Conservation (phyloP, 1,140 invertebrate species). For the Brachionus rubens region DNA sequence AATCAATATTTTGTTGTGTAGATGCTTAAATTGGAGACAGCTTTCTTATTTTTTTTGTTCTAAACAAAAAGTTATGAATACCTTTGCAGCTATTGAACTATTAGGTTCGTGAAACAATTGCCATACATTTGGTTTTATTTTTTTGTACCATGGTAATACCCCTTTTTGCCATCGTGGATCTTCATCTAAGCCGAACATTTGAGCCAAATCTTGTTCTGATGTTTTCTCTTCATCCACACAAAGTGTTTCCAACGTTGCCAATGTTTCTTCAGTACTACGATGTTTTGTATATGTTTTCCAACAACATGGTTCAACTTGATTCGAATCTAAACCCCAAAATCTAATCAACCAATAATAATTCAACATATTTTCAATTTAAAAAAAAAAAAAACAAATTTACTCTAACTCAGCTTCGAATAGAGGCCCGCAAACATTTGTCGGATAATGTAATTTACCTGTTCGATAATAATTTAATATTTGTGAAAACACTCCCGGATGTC, state of each 20-base stretch:
- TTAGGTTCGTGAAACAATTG: slow-evolving; percentile 54
- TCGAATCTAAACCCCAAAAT: slow-evolving; percentile 59
- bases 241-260: slow-evolving; percentile 48
- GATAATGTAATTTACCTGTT: slow-evolving; percentile 56
- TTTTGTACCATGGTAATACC: slow-evolving; percentile 52
- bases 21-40: background rate
- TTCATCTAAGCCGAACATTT: slow-evolving; percentile 47
- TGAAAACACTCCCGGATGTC: slow-evolving; percentile 58
- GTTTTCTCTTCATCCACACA: slow-evolving; percentile 22
- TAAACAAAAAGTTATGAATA: slow-evolving; percentile 48
- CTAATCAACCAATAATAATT: background rate
- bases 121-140: slow-evolving; percentile 54
- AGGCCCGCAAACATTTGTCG: slow-evolving; percentile 58
- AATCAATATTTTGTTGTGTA: background rate
- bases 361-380: no score
- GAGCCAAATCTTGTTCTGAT: slow-evolving; percentile 12
- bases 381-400: background rate
- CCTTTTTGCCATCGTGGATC: slow-evolving; percentile 48
- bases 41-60: no score
- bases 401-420: slow-evolving; percentile 58
- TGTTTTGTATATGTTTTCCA: slow-evolving; percentile 54
- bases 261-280: slow-evolving; percentile 57
- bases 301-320: slow-evolving; percentile 60
- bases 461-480: slow-evolving; percentile 60
- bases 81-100: slow-evolving; percentile 53